Evolutionary conservation across 23 tunicate species (phyloP).

Genomic region (Trididemnum clinides): DNA sequence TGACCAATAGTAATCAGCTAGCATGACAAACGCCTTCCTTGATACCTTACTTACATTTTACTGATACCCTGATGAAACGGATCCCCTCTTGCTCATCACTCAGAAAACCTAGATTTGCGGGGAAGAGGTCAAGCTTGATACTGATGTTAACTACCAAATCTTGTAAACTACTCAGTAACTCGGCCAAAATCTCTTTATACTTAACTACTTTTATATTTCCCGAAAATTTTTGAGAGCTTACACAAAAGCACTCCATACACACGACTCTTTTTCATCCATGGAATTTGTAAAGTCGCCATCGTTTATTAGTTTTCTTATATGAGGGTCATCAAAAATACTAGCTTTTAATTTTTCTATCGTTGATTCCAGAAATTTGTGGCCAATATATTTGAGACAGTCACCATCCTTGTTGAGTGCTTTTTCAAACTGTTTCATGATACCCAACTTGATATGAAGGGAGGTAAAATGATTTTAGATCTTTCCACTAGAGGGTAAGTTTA

Average conservation of each 20-base stretch:
- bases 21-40: too few species aligned
- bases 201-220: conserved; percentile 21
- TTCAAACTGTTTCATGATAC: too few species aligned
- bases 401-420: conserved; percentile 31
- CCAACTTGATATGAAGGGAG: conserved; percentile 34
- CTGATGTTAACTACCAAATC: conserved; percentile 10
- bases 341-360: conserved; percentile 32
- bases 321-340: conserved; percentile 17
- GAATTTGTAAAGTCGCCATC: background rate
- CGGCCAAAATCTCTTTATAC: conserved; percentile 6
- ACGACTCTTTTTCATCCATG: conserved; percentile 5
- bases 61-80: background rate
- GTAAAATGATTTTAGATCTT: conserved; percentile 25
- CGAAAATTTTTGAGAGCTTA: conserved; percentile 19
- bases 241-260: conserved; percentile 37
- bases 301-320: conserved; percentile 1
- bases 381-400: conserved; percentile 12
- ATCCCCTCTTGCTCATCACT: conserved; percentile 24
- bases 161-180: conserved; percentile 3
- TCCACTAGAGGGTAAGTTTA: conserved; percentile 10
- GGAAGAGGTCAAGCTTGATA: conserved; percentile 8
- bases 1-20: background rate
- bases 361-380: conserved; percentile 26
- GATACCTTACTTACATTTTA: background rate
- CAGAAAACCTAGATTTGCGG: background rate